Evolutionary conservation across 1,140 invertebrate genomes (phyloP).

Genomic region (Pogonognathellus flavescens): DNA sequence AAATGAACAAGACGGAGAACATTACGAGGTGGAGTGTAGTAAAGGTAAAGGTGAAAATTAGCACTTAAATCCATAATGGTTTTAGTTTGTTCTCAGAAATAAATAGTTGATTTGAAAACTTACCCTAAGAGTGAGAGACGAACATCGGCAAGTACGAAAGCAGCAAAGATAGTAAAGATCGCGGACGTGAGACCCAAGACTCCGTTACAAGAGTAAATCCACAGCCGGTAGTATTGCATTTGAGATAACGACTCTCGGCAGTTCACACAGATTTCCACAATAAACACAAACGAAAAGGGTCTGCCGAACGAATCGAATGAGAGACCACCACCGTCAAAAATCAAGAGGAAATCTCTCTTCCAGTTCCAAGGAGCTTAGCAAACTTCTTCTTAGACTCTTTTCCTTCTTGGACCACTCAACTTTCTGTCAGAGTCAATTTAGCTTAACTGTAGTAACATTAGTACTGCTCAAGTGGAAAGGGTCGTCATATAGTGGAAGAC

Average conservation of each 20-base stretch:
- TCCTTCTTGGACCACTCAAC: not conserved
- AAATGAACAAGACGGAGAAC: too few species aligned
- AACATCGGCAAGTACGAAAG: conserved; percentile 70
- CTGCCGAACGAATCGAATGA: not conserved
- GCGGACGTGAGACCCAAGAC: conserved; percentile 84
- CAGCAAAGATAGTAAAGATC: conserved; percentile 82
- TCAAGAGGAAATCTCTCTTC: not conserved
- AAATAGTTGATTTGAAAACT: not conserved
- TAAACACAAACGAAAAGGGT: not conserved
- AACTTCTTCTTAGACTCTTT: not conserved
- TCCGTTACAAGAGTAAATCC: conserved; percentile 93
- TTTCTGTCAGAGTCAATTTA: conserved; percentile 34
- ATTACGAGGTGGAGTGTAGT: too few species aligned
- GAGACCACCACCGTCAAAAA: not conserved
- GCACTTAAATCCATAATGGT: too few species aligned
- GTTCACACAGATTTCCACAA: not conserved
- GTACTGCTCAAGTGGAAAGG: conserved; percentile 2
- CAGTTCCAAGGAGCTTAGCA: not conserved
- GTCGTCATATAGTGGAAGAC: not conserved
- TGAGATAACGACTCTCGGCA: conserved; percentile 2
- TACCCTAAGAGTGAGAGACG: conserved; percentile 64
- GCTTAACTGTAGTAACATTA: not conserved
- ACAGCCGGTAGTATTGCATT: conserved; percentile 85
- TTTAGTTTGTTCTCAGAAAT: too few species aligned
- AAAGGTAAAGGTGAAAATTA: too few species aligned